Conservation (phyloP, 2,113 vertebrate species). For the Otolemur garnettii region DNA sequence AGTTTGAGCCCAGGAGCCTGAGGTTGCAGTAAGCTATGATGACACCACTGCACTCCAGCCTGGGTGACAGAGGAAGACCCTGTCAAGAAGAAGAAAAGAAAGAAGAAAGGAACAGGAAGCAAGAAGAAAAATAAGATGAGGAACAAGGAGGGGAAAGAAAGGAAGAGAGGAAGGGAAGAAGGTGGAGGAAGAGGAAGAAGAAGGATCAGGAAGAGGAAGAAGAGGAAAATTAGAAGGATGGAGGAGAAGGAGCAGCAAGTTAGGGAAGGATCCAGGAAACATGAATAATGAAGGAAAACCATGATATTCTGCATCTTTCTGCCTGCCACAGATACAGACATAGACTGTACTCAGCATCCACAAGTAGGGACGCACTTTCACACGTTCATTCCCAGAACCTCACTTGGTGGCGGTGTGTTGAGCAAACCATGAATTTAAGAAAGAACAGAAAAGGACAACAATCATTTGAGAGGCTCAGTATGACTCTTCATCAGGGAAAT, state of each 20-base stretch:
- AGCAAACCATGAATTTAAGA: not conserved
- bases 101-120: too few species aligned
- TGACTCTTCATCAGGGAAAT: not conserved
- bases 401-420: not conserved
- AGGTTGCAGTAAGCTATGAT: too few species aligned
- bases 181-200: too few species aligned
- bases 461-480: not conserved
- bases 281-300: not conserved
- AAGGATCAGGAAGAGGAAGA: not conserved
- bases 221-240: too few species aligned
- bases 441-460: not conserved
- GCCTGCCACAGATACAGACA: not conserved
- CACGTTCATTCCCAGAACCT: not conserved
- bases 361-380: not conserved
- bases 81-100: too few species aligned
- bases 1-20: too few species aligned
- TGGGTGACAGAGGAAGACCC: too few species aligned
- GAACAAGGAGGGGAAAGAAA: too few species aligned
- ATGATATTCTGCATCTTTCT: too few species aligned
- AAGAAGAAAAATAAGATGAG: not conserved
- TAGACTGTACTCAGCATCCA: not conserved
- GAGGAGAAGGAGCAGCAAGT: not conserved
- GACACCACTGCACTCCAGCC: too few species aligned
- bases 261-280: not conserved
- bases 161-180: too few species aligned